Evolutionary conservation across 2,888 invertebrate genomes (phyloP).

Genomic region (Phalera bucephala): DNA sequence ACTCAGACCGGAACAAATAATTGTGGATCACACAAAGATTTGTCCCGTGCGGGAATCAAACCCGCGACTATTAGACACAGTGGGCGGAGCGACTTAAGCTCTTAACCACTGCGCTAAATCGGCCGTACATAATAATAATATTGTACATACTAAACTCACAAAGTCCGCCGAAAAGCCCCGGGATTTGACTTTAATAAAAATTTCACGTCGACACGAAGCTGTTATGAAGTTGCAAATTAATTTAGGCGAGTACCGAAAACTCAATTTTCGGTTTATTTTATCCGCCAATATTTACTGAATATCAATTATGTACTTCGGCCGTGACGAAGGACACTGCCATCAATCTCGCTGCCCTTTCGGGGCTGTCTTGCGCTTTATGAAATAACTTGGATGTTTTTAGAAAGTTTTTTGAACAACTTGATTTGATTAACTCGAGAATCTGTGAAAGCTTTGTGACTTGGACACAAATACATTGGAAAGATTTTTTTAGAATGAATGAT

Average conservation of each 20-base stretch:
- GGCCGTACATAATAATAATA: too few relatives aligned
- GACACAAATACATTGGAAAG: too few relatives aligned
- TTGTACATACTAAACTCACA: slow-evolving; percentile 32
- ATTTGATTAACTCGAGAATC: slow-evolving; percentile 13
- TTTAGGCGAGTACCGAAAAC: slow-evolving; percentile 75
- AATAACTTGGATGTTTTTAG: slow-evolving; percentile 10
- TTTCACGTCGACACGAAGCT: slow-evolving; percentile 62
- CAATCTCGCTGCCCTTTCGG: slow-evolving; percentile 54
- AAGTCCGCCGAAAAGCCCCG: slow-evolving; percentile 40
- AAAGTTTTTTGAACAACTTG: slow-evolving; percentile 7
- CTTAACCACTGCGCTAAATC: too few relatives aligned
- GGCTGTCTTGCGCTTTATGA: slow-evolving; percentile 23
- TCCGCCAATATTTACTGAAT: slow-evolving; percentile 79
- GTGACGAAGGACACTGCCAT: slow-evolving; percentile 40
- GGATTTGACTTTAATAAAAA: slow-evolving; percentile 72
- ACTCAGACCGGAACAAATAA: too few relatives aligned
- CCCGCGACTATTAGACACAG: too few relatives aligned
- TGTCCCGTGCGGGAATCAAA: too few relatives aligned
- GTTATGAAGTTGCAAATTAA: slow-evolving; percentile 81
- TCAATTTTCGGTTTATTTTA: slow-evolving; percentile 79
- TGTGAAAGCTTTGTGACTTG: slow-evolving; percentile 3
- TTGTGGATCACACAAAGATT: too few relatives aligned
- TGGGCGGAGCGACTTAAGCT: too few relatives aligned
- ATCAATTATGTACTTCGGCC: slow-evolving; percentile 69
- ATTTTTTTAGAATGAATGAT: too few relatives aligned